Base-by-base conservation (phyloP, 2,113 vertebrate species). In the Murina feae region DNA sequence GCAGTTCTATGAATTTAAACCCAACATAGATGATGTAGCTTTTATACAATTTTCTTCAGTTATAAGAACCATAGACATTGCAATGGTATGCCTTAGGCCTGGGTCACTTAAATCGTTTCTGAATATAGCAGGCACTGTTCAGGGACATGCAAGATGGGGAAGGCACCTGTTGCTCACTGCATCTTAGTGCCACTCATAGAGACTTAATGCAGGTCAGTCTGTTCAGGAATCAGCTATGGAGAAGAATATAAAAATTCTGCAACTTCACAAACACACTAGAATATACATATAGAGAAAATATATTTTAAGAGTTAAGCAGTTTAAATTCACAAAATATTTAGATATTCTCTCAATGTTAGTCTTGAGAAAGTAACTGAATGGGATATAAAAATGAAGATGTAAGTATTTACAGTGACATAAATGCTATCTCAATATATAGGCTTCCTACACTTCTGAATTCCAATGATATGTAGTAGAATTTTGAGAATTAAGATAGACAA, bases 31-130 rank as follows among this genome's bases (percentile, higher is more conserved):
- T 97, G 95, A 97, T 97, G 84, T 95, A 96, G 96, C 90, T 96
- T 98, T 97, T 91, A 92, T 88, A 96, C 96, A 96, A 97, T 97
- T 98, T 98, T 98, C 96, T 98, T 97, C 94, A 94, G 90, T 88
- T 96, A 96, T 96, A 98, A 97, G 96, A 98, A 95, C 90, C 69
- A 86, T 97, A 97, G 97, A 98, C 89, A 51, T 98, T 98, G 76
- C 91, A 95, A 96, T 86, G 93, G 94, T 93, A 96, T 85, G 87
- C 96, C 84, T 97, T 97, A 97, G 98, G 95, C 96, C 93, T 96
- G 74, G 95, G 95, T 98, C 94, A 97, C 85, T 97, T 95, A 97
- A 97, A 96, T 98, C 93, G 92, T 96, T 97, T 98, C 93, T 98
- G 95, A 97, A 97, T 93, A 95, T 79, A 98, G 93, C 95, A 97